Evolutionary conservation across 2,888 invertebrate genomes (phyloP).

Genomic region (Macrosiphum euphorbiae): DNA sequence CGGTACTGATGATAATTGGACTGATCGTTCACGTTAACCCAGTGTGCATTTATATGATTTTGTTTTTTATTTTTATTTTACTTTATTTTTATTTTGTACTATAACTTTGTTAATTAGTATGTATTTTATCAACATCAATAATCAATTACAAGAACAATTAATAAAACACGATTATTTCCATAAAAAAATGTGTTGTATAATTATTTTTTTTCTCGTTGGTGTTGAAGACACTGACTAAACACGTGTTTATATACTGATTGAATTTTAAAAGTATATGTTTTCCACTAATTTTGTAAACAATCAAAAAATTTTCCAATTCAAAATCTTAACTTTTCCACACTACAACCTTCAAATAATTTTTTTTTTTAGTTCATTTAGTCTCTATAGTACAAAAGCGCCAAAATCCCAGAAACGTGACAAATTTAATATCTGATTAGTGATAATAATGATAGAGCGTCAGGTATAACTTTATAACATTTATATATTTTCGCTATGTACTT

Average conservation of each 20-base stretch:
- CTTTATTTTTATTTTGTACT: constrained; percentile 7
- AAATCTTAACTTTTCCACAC: neutral
- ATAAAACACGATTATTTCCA: constrained; percentile 39
- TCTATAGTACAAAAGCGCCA: too few species aligned
- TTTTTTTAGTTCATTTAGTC: neutral
- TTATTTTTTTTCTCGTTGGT: neutral
- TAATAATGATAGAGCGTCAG: too few species aligned
- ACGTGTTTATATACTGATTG: neutral
- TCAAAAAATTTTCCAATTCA: too few species aligned
- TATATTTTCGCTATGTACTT: too few species aligned
- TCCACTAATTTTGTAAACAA: too few species aligned
- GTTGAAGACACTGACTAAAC: neutral
- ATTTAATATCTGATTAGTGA: too few species aligned
- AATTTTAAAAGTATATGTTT: neutral
- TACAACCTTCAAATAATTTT: neutral
- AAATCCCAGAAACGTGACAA: too few species aligned
- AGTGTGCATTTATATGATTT: constrained; percentile 41
- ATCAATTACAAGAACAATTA: constrained; percentile 5
- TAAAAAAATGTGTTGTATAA: neutral
- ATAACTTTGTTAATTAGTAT: constrained; percentile 49
- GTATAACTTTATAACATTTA: too few species aligned
- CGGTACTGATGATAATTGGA: constrained; percentile 57
- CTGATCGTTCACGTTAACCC: constrained; percentile 38
- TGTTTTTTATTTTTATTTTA: neutral
- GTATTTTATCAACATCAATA: constrained; percentile 23